Percentiles rank a stretch among this genome's conserved stretches.
These are phyloP conservation scores for Pseudomyrmex flavicornis DNA, from an alignment of 1,140 invertebrate species.

Conservation along the genomic window DNA sequence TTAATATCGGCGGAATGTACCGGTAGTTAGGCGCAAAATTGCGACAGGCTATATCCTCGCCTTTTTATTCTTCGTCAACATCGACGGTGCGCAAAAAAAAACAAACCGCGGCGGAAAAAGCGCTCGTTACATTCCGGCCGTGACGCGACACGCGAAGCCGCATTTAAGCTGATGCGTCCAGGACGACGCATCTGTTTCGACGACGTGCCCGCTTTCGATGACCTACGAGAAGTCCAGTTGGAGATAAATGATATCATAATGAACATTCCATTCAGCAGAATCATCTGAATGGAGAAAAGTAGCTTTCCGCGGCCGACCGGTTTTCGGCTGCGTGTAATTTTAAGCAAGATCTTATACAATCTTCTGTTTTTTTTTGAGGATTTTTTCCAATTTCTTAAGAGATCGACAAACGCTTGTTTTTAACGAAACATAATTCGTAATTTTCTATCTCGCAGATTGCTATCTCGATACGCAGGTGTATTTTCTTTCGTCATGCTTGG, in stretches of 20 bases:
- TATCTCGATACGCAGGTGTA: background rate
- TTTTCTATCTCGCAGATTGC: background rate
- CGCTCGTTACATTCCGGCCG: conserved; percentile 48
- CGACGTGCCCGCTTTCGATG: conserved; percentile 10
- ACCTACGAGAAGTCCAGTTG: background rate
- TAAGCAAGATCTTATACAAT: background rate
- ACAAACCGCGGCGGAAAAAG: background rate
- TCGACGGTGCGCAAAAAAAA: conserved; percentile 35
- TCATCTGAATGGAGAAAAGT: background rate
- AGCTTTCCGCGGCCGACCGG: background rate
- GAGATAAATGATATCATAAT: background rate
- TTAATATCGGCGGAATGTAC: conserved; percentile 46
- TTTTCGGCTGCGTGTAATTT: background rate
- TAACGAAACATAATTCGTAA: too few species aligned
- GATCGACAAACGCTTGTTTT: too few species aligned
- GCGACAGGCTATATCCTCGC: conserved; percentile 20
- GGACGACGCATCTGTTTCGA: conserved; percentile 6
- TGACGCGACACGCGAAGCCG: conserved; percentile 59
- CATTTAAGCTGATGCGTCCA: conserved; percentile 43
- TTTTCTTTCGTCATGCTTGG: too few species aligned
- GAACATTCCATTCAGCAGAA: background rate
- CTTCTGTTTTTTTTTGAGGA: too few species aligned
- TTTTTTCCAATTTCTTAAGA: background rate
- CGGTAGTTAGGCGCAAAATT: conserved; percentile 52
- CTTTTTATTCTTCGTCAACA: conserved; percentile 18